These are phyloP conservation scores for Gulo gulo DNA, from an alignment of 2,113 vertebrate species.

Conservation along the genomic window DNA sequence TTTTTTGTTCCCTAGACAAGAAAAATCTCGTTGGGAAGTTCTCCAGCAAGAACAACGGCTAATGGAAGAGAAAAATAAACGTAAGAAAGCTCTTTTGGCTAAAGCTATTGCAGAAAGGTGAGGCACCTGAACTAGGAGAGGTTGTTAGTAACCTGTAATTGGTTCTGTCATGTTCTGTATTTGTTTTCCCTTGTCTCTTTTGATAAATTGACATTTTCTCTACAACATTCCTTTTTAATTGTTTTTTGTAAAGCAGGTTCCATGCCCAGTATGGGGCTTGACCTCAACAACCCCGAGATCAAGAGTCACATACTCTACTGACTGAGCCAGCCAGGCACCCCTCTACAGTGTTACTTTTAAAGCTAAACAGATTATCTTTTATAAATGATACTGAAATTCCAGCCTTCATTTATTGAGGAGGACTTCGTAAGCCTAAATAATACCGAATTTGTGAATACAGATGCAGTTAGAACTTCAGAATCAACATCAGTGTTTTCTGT, in stretches of 20 bases:
- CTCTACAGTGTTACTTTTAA: not conserved
- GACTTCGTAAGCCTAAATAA: not conserved
- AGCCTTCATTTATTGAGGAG: conserved; percentile 14
- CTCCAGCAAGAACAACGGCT: conserved; percentile 93
- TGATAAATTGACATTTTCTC: not conserved
- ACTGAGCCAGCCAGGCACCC: not conserved
- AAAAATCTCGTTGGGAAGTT: conserved; percentile 91
- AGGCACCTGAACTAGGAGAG: conserved; percentile 16
- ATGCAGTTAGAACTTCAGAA: not conserved
- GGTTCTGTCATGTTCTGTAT: not conserved
- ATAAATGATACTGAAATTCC: not conserved
- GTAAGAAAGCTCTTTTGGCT: conserved; percentile 93
- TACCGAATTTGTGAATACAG: not conserved
- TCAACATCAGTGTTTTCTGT: not conserved
- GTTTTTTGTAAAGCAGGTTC: not conserved
- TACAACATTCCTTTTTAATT: not conserved
- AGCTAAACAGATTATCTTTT: not conserved
- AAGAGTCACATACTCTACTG: not conserved
- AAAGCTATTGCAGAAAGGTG: conserved; percentile 97
- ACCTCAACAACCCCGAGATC: not conserved
- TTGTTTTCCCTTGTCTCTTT: not conserved
- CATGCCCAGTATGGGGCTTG: not conserved
- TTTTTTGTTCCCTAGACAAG: conserved; percentile 84
- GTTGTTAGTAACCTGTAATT: not conserved
- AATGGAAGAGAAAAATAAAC: conserved; percentile 96